These are phyloP conservation scores for Liasis olivaceus DNA, from an alignment of 2,797 vertebrate species.

Conservation along the genomic window DNA sequence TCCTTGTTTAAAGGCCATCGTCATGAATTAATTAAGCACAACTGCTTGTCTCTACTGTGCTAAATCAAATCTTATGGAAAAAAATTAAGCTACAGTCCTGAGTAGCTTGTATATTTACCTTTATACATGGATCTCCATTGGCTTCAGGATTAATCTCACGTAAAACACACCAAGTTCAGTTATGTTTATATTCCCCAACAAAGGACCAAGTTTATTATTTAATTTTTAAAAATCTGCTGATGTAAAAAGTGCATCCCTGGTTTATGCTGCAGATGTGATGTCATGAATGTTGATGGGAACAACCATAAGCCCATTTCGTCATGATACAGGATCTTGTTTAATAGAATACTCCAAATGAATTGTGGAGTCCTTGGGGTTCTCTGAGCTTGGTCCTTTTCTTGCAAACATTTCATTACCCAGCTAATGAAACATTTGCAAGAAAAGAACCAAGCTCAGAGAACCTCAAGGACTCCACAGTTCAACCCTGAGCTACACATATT, in stretches of 20 bases:
- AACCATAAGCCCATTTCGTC: background rate
- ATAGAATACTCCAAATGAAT: background rate
- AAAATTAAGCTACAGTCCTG: background rate
- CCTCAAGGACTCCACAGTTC: no score
- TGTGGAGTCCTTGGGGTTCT: no score
- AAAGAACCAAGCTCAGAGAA: no score
- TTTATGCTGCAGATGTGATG: background rate
- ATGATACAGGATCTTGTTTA: background rate
- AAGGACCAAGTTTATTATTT: background rate
- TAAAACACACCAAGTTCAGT: no score
- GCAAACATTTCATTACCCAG: no score
- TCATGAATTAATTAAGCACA: background rate
- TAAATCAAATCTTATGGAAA: background rate
- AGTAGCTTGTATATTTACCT: background rate
- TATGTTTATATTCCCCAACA: no score
- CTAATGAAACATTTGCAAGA: no score
- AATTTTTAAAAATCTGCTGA: background rate
- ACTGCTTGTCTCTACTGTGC: background rate
- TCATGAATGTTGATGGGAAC: background rate
- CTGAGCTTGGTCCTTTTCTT: no score
- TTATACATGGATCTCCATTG: background rate
- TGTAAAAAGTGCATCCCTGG: background rate
- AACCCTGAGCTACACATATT: no score
- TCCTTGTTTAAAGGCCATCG: conserved; percentile 28
- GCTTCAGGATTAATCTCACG: background rate